Evolutionary conservation across 2,888 invertebrate genomes (phyloP).

Genomic region (Stratiomys singularior): DNA sequence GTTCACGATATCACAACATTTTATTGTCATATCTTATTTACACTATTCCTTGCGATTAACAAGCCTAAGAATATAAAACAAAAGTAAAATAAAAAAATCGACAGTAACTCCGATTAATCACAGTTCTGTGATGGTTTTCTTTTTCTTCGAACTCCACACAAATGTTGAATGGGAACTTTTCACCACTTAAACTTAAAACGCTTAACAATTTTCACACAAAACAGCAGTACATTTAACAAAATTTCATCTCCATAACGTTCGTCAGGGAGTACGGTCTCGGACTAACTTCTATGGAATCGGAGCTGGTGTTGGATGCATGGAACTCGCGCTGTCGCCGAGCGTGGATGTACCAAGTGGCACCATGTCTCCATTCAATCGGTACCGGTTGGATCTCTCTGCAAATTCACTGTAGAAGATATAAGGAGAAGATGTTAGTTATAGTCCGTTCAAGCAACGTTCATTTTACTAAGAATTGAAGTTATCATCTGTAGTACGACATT

Average conservation of each 20-base stretch:
- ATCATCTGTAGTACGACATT: no score
- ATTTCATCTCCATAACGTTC: conserved; percentile 59
- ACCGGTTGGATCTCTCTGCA: conserved; percentile 38
- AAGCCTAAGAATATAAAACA: conserved; percentile 1
- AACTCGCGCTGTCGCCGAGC: conserved; percentile 6
- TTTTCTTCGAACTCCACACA: not conserved
- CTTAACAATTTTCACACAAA: not conserved
- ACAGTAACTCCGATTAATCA: not conserved
- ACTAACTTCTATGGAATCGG: conserved; percentile 55
- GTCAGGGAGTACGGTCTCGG: conserved; percentile 63
- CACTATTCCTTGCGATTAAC: not conserved
- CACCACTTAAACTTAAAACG: not conserved
- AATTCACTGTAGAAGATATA: conserved; percentile 16
- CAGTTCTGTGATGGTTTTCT: not conserved
- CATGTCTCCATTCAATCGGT: conserved; percentile 19
- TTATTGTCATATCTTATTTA: not conserved
- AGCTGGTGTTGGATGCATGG: conserved; percentile 21
- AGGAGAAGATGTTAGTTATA: conserved; percentile 27
- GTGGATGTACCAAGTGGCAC: conserved; percentile 10
- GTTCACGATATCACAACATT: not conserved
- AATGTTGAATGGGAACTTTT: not conserved
- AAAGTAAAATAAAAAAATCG: not conserved
- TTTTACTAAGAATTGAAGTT: not conserved
- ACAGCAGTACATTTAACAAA: conserved; percentile 4
- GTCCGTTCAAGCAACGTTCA: conserved; percentile 17